Evolutionary conservation across 2,888 invertebrate species (phyloP).

Genomic region (Alloscopus bannaensis): DNA sequence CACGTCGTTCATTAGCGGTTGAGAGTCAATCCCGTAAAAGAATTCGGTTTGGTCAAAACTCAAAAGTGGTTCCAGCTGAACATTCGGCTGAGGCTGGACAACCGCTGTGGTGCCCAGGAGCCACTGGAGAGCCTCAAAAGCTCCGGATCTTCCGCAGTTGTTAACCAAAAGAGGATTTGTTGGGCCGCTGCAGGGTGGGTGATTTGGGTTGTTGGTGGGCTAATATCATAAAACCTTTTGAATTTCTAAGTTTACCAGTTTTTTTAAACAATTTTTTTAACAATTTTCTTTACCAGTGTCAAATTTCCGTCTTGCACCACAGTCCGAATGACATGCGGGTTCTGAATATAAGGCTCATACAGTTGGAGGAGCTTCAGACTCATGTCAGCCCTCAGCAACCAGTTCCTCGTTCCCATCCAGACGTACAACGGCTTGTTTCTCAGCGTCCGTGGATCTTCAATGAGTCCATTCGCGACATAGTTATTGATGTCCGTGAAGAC

Average conservation of each 20-base stretch:
- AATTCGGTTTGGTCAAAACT: slow-evolving; percentile 68
- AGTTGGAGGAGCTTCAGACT: slow-evolving; percentile 22
- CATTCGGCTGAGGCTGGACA: background rate
- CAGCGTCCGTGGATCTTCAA: slow-evolving; percentile 55
- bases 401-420: slow-evolving; percentile 59
- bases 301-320: slow-evolving; percentile 52
- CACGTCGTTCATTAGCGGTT: slow-evolving; percentile 61
- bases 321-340: slow-evolving; percentile 26
- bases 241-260: background rate
- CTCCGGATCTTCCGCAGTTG: slow-evolving; percentile 54
- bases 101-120: slow-evolving; percentile 21
- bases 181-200: slow-evolving; percentile 30
- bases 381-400: slow-evolving; percentile 57
- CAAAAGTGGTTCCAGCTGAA: slow-evolving; percentile 49
- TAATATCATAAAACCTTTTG: too few relatives aligned
- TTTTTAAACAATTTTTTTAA: background rate
- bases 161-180: slow-evolving; percentile 31
- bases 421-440: slow-evolving; percentile 59
- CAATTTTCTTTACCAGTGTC: slow-evolving; percentile 22
- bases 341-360: slow-evolving; percentile 55
- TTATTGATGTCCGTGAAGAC: slow-evolving; percentile 46
- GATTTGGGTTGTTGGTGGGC: slow-evolving; percentile 49
- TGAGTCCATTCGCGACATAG: slow-evolving; percentile 25
- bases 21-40: slow-evolving; percentile 37
- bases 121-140: slow-evolving; percentile 45